Base-by-base conservation (phyloP, 1,140 invertebrate genomes). In the Colletes latitarsis region DNA sequence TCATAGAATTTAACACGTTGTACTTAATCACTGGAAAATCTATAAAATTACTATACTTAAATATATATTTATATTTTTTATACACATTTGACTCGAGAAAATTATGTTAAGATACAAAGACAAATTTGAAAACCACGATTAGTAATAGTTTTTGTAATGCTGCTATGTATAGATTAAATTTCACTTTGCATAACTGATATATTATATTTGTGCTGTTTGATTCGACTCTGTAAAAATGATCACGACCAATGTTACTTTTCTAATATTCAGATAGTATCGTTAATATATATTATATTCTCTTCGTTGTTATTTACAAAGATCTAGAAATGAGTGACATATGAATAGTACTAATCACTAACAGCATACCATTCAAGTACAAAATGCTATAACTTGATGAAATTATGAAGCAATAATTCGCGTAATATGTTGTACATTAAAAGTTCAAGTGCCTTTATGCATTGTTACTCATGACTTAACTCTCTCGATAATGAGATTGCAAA, bases 401-500 rank as follows among this genome's bases (percentile, higher is more conserved):
- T 82, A 63, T 53, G n/a, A 80, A 80, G 46, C 49, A 55, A 30
- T 72, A 79, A 64, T 57, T 75, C 17, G n/a, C 57, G 73, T 43
- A 69, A 82, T 81, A 53, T 57, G 46, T 81, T 69, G 41, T 57
- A 81, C 72, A 76, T 76, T 30, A 72, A 66, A 80, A 57, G 19
- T 62, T 15, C 63, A 84, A 75, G 39, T 68, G 46, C 41, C 39
- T 81, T 84, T 64, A 83, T 77, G 77, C 67, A 72, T 57, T 30
- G 75, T 75, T 66, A 10, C 43, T 52, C 58, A 82, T 43, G 49
- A 81, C 73, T 81, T 55, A 43, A 74, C 53, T 77, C 77, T 74
- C 19, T 66, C 53, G 69, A 68, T 66, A 82, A 78, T 85, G 83
- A 85, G 83, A 83, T 85, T 86, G 75, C 71, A 75, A 41, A 63